A percentile compares a stretch with the other conserved stretches of the same genome.
Conservation (phyloP, 1,140 invertebrate species). For the Lordiphosa stackelbergi region DNA sequence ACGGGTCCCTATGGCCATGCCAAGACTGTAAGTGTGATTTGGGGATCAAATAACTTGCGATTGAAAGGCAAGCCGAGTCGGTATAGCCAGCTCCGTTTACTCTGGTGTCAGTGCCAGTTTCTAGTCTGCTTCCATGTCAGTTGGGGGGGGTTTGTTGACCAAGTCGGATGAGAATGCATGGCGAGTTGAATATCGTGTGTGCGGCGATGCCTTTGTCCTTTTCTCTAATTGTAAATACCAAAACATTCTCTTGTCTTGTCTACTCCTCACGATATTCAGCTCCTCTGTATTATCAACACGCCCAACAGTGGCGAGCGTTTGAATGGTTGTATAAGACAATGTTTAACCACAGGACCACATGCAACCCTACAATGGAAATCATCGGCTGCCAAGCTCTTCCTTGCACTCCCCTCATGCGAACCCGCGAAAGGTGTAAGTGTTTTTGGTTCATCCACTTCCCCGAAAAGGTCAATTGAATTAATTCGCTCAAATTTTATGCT, state of each 20-base stretch:
- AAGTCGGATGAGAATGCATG: conserved; percentile 53
- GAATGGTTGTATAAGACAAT: conserved; percentile 77
- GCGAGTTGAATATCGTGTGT: conserved; percentile 73
- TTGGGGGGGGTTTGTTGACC: not conserved
- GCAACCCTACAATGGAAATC: conserved; percentile 73
- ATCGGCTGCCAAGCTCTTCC: conserved; percentile 74
- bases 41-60: no score
- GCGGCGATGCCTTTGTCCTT: conserved; percentile 27
- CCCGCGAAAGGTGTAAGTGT: conserved; percentile 70
- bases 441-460: not conserved
- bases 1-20: conserved; percentile 75
- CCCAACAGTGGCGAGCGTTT: conserved; percentile 76
- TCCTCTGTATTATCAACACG: conserved; percentile 77
- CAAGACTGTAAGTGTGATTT: conserved; percentile 71
- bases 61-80: no score
- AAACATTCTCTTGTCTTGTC: conserved; percentile 57
- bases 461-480: not conserved
- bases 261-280: conserved; percentile 74
- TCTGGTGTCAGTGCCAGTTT: no score
- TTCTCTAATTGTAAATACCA: conserved; percentile 15
- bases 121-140: no score
- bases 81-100: no score
- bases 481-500: not conserved
- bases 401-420: conserved; percentile 73
- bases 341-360: conserved; percentile 77